Evolutionary conservation across 2,797 vertebrate species (phyloP), one percentile per base, ranked within the genome.

Genomic region (Tachyglossus aculeatus): DNA sequence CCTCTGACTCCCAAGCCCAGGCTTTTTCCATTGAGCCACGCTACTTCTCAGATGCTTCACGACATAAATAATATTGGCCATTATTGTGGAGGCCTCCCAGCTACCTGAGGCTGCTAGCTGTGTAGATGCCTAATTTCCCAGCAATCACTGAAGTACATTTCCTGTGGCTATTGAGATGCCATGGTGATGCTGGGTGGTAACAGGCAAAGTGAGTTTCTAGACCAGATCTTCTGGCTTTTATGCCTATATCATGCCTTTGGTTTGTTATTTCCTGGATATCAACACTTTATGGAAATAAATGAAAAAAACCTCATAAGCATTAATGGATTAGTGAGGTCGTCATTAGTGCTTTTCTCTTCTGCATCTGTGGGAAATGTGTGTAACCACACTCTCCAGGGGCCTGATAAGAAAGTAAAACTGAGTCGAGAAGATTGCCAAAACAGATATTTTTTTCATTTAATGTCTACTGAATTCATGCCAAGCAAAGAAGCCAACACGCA

Each of bases 251-350:
- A 71, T 72, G 74, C 56, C 6, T 65, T 27, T 40, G 62, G 47
- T 0, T 1, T 71, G 57, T 43, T 6, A 71, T 83, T 77, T 47
- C 21, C 37, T 11, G 57, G 32, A 31, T 83, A 77, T 81, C 65
- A 62, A 70, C 80, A 69, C 29, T 51, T 77, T 40, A 8, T 59
- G 62, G 52, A 71, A 64, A n/a, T 41, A 72, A 80, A 77, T 71
- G 55, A 77, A 52, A 74, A 55, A 77, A 52, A 74, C 39, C 37
- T 54, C 25, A 32, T 70, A 72, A 24, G 48, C 4, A 5, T 18
- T 78, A 68, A 77, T 55, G 69, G 70, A 18, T 24, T 69, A 72
- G 14, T 54, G 70, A 70, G 16, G 43, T 40, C 10, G 37, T 3
- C 62, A 24, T 48, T 53, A 72, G 55, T 4, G 4, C 71, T 77